These are phyloP conservation scores for Plebejus anna DNA, from an alignment of 2,888 invertebrate genomes.

Conservation along the genomic window DNA sequence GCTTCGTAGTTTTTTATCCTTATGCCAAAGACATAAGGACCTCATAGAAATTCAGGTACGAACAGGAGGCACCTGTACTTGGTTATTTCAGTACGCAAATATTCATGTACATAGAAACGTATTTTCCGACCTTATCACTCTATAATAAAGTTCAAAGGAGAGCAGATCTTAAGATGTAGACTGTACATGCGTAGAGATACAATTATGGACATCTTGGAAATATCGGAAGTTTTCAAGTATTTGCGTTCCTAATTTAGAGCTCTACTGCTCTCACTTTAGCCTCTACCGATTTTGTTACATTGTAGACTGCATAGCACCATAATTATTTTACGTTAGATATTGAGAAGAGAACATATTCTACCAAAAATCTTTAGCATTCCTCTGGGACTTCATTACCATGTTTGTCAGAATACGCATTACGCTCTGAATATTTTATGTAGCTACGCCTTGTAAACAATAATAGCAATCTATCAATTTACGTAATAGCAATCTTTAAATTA, in stretches of 20 bases:
- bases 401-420: no score
- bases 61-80: not conserved
- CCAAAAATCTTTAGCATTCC: not conserved
- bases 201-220: no score
- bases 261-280: no score
- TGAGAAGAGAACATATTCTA: not conserved
- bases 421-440: no score
- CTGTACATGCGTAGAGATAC: no score
- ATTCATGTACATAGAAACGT: not conserved
- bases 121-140: not conserved
- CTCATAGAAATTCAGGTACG: not conserved
- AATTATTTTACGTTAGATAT: no score
- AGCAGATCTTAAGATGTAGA: no score
- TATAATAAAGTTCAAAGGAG: not conserved
- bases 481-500: not conserved
- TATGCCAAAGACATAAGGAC: not conserved
- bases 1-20: not conserved
- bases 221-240: not conserved
- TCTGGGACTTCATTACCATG: no score
- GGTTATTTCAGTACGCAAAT: not conserved
- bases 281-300: no score
- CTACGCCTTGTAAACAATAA: not conserved
- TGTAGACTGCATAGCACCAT: no score
- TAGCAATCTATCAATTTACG: not conserved
- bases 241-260: no score